A percentile compares a stretch with the other conserved stretches of the same genome.
Conservation (phyloP, 2,113 vertebrate genomes). For the Nematolebias whitei region DNA sequence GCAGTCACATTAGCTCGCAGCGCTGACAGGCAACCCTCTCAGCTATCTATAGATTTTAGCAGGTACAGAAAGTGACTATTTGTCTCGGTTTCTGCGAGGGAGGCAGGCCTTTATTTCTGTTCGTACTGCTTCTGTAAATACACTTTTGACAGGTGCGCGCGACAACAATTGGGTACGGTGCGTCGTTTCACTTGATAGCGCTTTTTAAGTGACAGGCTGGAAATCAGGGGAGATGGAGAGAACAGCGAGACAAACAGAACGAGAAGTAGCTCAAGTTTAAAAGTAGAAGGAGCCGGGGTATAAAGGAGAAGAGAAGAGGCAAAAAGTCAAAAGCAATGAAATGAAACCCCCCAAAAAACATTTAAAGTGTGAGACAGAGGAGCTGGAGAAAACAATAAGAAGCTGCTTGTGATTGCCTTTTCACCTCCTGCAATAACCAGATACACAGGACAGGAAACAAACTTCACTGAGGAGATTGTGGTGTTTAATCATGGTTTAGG, state of each 20-base stretch:
- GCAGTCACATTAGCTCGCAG: constrained; percentile 49
- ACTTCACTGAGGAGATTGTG: background rate
- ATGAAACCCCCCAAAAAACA: no score
- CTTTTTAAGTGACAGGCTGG: constrained; percentile 52
- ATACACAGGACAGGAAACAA: background rate
- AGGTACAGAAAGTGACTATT: constrained; percentile 42
- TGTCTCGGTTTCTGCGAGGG: constrained; percentile 39
- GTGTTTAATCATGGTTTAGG: constrained; percentile 10
- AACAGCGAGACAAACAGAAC: constrained; percentile 5
- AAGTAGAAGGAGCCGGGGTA: constrained; percentile 10
- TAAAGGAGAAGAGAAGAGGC: constrained; percentile 12
- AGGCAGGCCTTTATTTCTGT: constrained; percentile 12
- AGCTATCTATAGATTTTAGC: constrained; percentile 55
- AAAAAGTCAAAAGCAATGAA: background rate
- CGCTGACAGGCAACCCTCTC: constrained; percentile 34
- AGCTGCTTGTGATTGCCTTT: no score
- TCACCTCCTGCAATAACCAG: background rate
- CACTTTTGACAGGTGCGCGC: constrained; percentile 25
- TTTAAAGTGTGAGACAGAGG: no score
- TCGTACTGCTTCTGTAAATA: constrained; percentile 20
- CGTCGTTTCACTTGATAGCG: constrained; percentile 25
- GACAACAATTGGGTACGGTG: constrained; percentile 26
- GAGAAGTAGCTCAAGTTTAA: background rate
- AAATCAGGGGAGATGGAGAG: constrained; percentile 22
- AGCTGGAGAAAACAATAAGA: no score